These are phyloP conservation scores for Cynopterus sphinx DNA, from an alignment of 2,797 vertebrate genomes.

Conservation along the genomic window DNA sequence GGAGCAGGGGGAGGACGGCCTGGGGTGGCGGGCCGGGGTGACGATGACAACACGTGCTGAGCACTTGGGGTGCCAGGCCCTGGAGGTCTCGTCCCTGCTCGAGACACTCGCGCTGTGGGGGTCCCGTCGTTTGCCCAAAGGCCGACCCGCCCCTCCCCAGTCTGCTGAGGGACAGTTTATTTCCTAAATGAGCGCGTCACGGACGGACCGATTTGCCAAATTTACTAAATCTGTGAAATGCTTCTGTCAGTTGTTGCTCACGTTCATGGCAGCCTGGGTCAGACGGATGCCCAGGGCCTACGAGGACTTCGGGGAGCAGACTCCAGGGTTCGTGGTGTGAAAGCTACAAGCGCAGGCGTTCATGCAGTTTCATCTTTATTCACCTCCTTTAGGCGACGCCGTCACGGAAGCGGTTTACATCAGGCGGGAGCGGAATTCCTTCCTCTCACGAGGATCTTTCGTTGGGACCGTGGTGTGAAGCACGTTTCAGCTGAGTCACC, in stretches of 20 bases:
- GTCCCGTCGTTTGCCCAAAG: not conserved
- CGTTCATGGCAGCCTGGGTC: not conserved
- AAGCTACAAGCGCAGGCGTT: not conserved
- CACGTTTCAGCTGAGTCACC: not conserved
- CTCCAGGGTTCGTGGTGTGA: not conserved
- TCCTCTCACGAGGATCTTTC: too few relatives aligned
- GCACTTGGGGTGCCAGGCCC: not conserved
- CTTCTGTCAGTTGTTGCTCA: not conserved
- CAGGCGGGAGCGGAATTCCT: not conserved
- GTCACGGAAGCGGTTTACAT: too few relatives aligned
- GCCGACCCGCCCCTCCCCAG: not conserved
- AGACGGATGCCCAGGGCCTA: not conserved
- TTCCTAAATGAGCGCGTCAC: not conserved
- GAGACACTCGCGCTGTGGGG: not conserved
- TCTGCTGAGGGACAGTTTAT: not conserved
- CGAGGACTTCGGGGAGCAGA: not conserved
- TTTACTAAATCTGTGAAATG: not conserved
- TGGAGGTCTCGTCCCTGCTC: not conserved
- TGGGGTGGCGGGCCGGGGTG: too few relatives aligned
- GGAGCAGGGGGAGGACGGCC: too few relatives aligned
- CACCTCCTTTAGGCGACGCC: too few relatives aligned
- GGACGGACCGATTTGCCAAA: not conserved
- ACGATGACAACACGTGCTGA: too few relatives aligned
- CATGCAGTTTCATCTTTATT: not conserved
- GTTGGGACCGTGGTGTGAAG: not conserved